Conservation (phyloP, 2,888 invertebrate genomes). For the Agrochola lychnidis region DNA sequence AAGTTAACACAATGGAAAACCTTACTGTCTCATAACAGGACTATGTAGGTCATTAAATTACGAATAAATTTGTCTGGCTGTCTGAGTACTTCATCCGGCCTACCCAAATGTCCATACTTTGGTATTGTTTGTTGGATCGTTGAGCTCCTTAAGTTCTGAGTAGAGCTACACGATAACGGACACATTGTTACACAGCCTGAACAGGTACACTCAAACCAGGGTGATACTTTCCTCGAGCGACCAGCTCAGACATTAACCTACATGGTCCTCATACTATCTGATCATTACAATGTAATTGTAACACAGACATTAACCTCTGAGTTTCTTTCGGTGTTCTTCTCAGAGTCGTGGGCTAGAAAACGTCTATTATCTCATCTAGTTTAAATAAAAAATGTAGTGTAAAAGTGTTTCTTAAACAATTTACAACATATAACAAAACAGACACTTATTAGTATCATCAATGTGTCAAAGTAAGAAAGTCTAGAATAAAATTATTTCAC, state of each 20-base stretch:
- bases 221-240: too few species aligned
- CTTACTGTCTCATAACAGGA: not conserved
- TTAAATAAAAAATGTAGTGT: too few species aligned
- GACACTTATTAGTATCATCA: too few species aligned
- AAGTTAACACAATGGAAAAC: not conserved
- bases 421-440: too few species aligned
- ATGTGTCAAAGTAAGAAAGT: too few species aligned
- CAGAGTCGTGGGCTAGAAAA: not conserved
- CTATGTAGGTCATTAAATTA: not conserved
- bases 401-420: too few species aligned
- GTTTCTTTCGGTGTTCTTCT: not conserved
- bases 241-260: too few species aligned
- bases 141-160: not conserved
- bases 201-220: too few species aligned
- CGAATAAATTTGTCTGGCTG: not conserved
- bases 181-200: too few species aligned
- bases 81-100: not conserved
- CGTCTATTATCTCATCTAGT: too few species aligned
- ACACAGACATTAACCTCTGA: too few species aligned
- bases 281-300: not conserved
- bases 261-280: not conserved
- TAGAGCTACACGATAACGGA: not conserved
- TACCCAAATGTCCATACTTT: not conserved
- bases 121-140: not conserved
- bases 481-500: too few species aligned